phyloP scores from a whole-genome alignment of 2,888 invertebrate genomes.

The Pandemis heparana region DNA sequence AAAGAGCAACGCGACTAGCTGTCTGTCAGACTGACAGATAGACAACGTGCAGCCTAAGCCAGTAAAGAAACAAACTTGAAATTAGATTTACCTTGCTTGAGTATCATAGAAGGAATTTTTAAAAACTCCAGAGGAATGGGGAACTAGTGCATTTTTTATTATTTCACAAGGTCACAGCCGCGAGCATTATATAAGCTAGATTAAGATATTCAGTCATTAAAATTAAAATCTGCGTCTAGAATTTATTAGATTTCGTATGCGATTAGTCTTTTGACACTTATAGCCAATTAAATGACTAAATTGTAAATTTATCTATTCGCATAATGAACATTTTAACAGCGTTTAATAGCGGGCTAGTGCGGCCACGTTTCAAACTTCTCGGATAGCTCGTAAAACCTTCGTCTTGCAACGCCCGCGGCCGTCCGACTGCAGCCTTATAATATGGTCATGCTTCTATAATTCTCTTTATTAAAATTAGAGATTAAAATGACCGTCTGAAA shows the following conservation, averaged over 20 bases:
- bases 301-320: conserved; percentile 14
- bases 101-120: too few relatives aligned
- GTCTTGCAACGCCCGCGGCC: conserved; percentile 17
- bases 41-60: too few relatives aligned
- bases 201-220: not conserved
- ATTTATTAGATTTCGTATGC: not conserved
- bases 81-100: too few relatives aligned
- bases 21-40: too few relatives aligned
- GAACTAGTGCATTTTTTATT: too few relatives aligned
- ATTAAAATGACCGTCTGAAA: conserved; percentile 21
- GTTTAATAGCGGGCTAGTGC: conserved; percentile 14
- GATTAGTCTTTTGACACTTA: not conserved
- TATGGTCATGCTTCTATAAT: conserved; percentile 11
- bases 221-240: not conserved
- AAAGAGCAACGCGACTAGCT: too few relatives aligned
- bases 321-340: conserved; percentile 13
- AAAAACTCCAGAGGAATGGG: too few relatives aligned
- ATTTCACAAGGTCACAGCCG: too few relatives aligned
- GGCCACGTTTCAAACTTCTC: conserved; percentile 25
- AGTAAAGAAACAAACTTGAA: too few relatives aligned
- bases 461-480: conserved; percentile 20
- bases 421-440: conserved; percentile 1
- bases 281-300: conserved; percentile 1
- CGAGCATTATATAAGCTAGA: not conserved
- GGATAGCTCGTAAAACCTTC: conserved; percentile 7